Percentiles rank a stretch among this genome's conserved stretches.
Evolutionary conservation across 2,113 vertebrate genomes (phyloP).

Genomic region (Xiphias gladius): DNA sequence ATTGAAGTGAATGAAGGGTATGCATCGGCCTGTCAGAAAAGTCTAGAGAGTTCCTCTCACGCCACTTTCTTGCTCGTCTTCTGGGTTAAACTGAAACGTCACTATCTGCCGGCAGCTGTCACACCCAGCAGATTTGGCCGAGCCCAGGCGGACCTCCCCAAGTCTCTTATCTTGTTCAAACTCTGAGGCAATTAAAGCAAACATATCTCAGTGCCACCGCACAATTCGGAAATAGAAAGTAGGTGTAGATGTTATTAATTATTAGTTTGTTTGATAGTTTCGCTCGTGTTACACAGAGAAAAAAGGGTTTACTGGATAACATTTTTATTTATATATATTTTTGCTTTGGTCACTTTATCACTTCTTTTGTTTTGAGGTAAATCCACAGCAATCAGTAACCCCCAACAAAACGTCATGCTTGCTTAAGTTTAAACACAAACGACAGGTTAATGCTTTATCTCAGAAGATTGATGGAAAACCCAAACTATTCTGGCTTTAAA

Average conservation of each 20-base stretch:
- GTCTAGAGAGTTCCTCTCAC: constrained; percentile 53
- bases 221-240: constrained; percentile 6
- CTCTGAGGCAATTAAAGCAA: constrained; percentile 60
- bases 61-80: constrained; percentile 18
- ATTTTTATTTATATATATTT: not conserved
- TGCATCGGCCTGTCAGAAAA: constrained; percentile 35
- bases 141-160: not conserved
- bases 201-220: constrained; percentile 20
- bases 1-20: constrained; percentile 57
- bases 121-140: constrained; percentile 10
- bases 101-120: constrained; percentile 6
- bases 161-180: constrained; percentile 68
- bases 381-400: not conserved
- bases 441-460: constrained; percentile 52
- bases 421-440: constrained; percentile 10
- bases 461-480: constrained; percentile 19
- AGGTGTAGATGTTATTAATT: not conserved
- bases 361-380: not conserved
- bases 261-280: not conserved
- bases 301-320: not conserved
- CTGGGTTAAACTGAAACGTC: constrained; percentile 16
- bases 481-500: constrained; percentile 19
- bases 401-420: not conserved
- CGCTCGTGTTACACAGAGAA: not conserved
- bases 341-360: not conserved